Evolutionary conservation across 2,797 vertebrate species (phyloP), one percentile per base, ranked within the genome.

Genomic region (Ctenosaura bakeri): DNA sequence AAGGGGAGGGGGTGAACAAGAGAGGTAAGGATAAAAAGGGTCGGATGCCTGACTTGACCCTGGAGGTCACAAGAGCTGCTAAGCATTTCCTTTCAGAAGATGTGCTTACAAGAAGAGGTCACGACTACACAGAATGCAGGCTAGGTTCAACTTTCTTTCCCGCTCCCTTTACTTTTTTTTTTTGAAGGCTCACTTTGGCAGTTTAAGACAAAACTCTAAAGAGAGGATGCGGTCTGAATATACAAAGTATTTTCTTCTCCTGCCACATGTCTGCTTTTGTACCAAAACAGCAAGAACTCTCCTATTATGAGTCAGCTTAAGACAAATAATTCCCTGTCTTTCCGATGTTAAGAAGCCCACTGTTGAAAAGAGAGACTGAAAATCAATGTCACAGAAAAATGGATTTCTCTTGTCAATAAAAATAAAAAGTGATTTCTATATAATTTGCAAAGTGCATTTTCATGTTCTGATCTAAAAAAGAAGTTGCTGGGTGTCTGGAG

Each of bases 161-260:
- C 22, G 26, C 9, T 14, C 10, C 20, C 1, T n/a, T 29, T 79
- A 46, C 42, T n/a, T 8, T 14, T 24, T 14, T 24, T 20, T 56
- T 22, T 62, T 29, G 46, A 85, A 85, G 0, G 0, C 22, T 85
- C 1, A 1, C 5, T 6, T 16, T 42, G 82, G 95, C 95, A 93
- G 93, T 62, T 83, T 69, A 91, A 87, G n/a, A 83, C 82, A 71
- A 82, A 82, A 91, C 92, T 94, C 90, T 88, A 89, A 5, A 84
- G 3, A 73, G 2, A 0, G 1, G 0, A 59, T 32, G 1, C n/a
- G 24, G 29, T n/a, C 38, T 59, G 26, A 71, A 85, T 87, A 90
- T 35, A 2, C n/a, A n/a, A 89, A 89, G 92, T 93, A 93, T 88
- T 0, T 3, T 85, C 18, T 26, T 16, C 35, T 35, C 38, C 42